A percentile compares a stretch with the other conserved stretches of the same genome.
phyloP scores from a whole-genome alignment of 2,113 vertebrate species.

The Tor tambroides region DNA sequence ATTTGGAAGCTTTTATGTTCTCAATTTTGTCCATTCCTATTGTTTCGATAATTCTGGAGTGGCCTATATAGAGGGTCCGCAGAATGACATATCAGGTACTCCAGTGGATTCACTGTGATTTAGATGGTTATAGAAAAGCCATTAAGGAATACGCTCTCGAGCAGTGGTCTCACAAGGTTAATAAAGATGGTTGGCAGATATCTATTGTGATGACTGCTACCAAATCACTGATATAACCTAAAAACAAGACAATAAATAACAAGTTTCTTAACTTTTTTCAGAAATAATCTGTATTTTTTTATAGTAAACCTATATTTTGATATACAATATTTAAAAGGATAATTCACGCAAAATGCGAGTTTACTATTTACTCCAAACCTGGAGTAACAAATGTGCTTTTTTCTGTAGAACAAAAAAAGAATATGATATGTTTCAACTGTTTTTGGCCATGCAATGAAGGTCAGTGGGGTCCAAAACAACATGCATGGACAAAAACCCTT shows the following conservation, averaged over 20 bases:
- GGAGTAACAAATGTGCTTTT: background rate
- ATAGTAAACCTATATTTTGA: background rate
- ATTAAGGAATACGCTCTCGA: slow-evolving; percentile 9
- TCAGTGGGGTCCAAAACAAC: background rate
- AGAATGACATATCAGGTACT: background rate
- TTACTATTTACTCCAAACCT: background rate
- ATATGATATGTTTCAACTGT: too few relatives aligned
- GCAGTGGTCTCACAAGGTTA: slow-evolving; percentile 5
- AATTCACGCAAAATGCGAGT: background rate
- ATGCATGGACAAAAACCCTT: background rate
- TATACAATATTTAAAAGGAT: background rate
- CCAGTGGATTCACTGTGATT: slow-evolving; percentile 3
- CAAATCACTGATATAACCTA: background rate
- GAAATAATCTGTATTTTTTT: background rate
- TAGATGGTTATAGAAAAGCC: background rate
- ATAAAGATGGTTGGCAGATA: background rate
- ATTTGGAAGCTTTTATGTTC: slow-evolving; percentile 28
- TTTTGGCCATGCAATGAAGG: background rate
- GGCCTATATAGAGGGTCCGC: background rate
- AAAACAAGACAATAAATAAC: background rate
- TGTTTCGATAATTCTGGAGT: slow-evolving; percentile 9
- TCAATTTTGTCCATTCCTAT: slow-evolving; percentile 29
- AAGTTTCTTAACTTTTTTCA: too few relatives aligned
- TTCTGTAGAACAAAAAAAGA: background rate
- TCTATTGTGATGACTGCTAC: background rate